Evolutionary conservation across 2,113 vertebrate species (phyloP).

Genomic region (Coracopsis vasa): DNA sequence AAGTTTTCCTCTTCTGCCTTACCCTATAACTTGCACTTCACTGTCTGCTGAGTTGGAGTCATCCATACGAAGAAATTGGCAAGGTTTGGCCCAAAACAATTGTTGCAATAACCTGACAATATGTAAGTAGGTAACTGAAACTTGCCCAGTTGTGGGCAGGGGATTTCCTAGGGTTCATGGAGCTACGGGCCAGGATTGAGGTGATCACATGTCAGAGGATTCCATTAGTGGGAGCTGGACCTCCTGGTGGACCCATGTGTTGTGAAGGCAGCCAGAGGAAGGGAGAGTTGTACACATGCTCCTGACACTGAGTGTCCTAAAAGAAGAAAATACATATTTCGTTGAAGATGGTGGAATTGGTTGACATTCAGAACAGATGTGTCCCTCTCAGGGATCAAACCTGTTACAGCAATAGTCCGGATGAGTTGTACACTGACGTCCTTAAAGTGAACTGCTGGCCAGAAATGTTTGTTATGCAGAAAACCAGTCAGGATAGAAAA

Average conservation of each 20-base stretch:
- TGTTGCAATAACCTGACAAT: not conserved
- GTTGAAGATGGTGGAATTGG: not conserved
- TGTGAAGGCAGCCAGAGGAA: not conserved
- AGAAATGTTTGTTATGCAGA: not conserved
- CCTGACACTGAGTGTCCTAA: not conserved
- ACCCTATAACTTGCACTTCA: not conserved
- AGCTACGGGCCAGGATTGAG: not conserved
- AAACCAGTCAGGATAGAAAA: not conserved
- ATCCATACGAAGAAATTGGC: not conserved
- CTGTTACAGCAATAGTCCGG: not conserved
- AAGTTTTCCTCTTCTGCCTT: not conserved
- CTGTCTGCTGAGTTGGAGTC: not conserved
- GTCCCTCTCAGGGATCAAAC: not conserved
- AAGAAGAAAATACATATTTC: not conserved
- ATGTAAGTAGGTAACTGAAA: not conserved
- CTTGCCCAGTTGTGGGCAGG: not conserved
- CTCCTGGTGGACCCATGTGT: not conserved
- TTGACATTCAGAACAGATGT: not conserved
- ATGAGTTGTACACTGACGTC: not conserved
- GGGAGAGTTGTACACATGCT: not conserved
- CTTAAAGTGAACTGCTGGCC: not conserved
- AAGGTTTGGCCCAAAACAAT: not conserved
- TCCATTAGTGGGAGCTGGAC: not conserved
- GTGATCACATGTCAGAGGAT: not conserved
- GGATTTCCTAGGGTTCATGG: accelerated